Conservation (phyloP, 2,113 vertebrate species). For the Xiphias gladius region DNA sequence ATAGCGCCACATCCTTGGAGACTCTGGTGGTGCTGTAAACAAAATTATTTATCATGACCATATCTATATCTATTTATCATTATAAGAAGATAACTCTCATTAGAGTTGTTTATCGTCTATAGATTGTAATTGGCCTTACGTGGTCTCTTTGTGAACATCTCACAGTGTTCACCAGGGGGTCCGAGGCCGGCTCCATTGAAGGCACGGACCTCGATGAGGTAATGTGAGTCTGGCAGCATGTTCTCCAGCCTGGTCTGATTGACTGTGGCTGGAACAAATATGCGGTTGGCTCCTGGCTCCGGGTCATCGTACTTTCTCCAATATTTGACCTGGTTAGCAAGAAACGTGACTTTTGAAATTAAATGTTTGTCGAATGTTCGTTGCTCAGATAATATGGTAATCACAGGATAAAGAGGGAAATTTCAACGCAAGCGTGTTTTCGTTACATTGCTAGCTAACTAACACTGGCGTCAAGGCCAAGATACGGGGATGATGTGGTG, state of each 20-base stretch:
- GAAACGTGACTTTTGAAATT: not conserved
- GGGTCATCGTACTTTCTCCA: constrained; percentile 93
- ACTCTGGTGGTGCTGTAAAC: constrained; percentile 92
- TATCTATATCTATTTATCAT: not conserved
- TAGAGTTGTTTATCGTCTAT: not conserved
- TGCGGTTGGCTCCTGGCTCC: constrained; percentile 92
- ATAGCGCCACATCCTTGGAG: constrained; percentile 92
- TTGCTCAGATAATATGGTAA: not conserved
- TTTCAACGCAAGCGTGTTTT: not conserved
- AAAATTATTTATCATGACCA: not conserved
- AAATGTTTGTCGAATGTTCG: not conserved
- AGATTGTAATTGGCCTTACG: constrained; percentile 84
- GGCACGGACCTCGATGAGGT: constrained; percentile 94
- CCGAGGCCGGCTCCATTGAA: constrained; percentile 95
- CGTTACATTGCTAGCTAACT: too few relatives aligned
- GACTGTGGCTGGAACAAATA: constrained; percentile 88
- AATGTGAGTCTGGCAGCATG: constrained; percentile 93
- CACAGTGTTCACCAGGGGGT: constrained; percentile 89
- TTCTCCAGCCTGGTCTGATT: constrained; percentile 94
- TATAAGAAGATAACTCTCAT: not conserved
- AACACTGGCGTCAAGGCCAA: not conserved
- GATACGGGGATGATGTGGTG: not conserved
- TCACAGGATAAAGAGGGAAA: not conserved
- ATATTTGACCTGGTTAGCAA: constrained; percentile 91
- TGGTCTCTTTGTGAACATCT: constrained; percentile 92